Evolutionary conservation across 2,113 vertebrate genomes (phyloP).

Genomic region (Ammodytes dubius): DNA sequence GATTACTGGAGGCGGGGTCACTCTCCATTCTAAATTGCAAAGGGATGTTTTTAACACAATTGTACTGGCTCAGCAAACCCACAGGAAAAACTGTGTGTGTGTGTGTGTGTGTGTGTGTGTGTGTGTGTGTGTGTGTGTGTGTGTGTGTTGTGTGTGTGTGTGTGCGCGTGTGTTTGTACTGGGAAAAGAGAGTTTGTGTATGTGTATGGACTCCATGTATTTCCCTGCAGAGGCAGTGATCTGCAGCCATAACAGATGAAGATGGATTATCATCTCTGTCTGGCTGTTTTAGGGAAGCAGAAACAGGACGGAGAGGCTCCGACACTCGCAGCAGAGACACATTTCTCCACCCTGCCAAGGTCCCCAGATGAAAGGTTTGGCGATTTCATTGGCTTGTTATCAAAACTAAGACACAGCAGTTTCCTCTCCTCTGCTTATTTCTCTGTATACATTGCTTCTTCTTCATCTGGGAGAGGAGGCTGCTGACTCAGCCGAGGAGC

Average conservation of each 20-base stretch:
- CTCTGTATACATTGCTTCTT: constrained; percentile 5
- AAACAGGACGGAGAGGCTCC: constrained; percentile 36
- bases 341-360: constrained; percentile 60
- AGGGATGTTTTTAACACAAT: constrained; percentile 23
- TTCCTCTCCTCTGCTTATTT: constrained; percentile 45
- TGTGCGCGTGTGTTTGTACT: background rate
- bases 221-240: constrained; percentile 43
- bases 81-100: background rate
- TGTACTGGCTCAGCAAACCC: constrained; percentile 51
- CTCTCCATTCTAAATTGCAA: constrained; percentile 27
- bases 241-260: constrained; percentile 67
- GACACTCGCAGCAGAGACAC: constrained; percentile 34
- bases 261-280: constrained; percentile 67
- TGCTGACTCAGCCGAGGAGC: constrained; percentile 64
- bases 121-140: background rate
- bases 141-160: constrained; percentile 8
- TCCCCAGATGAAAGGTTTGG: constrained; percentile 72
- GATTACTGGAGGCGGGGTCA: constrained; percentile 26
- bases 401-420: constrained; percentile 71
- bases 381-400: constrained; percentile 58
- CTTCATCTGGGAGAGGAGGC: constrained; percentile 22
- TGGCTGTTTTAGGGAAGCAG: constrained; percentile 66
- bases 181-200: too few species aligned
- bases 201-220: background rate
- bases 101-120: constrained; percentile 13